Base-by-base conservation (phyloP, 64 coral and sea anemone species). In the Catalaphyllia jardinei region DNA sequence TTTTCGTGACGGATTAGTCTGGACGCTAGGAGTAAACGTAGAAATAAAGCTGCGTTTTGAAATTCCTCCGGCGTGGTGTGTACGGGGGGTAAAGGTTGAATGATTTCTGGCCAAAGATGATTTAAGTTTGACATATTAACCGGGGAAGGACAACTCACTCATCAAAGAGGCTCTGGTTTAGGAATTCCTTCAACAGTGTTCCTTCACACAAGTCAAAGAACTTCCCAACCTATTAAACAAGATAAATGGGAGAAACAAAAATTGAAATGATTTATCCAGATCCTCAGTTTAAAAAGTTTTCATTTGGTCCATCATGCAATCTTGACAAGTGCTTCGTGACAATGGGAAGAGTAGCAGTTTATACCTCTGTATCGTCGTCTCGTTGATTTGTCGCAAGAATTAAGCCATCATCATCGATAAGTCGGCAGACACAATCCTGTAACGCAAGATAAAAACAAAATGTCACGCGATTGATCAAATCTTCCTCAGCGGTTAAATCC, bases 191-290 rank as follows among this genome's bases (percentile, higher is more conserved):
- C 89, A 91, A 61, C 22, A 91, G 52, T 62, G n/a, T 18, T 11
- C 67, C 79, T 67, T 92, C 73, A 22, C 77, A 8, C 27, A 29
- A 59, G 50, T 60, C 90, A 67, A 92, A 92, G 31, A 52, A 80
- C 28, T 92, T 71, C 3, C 90, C 90, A 50, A 92, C 90, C 90
- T 92, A 20, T 6, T 4, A 18, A 29, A 46, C 20, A 67, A 52
- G n/a, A 55, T 9, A 29, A 79, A 29, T 29, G 38, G 52, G 13
- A 33, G 10, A 80, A 4, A 61, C 18, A 61, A 28, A 13, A 15
- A 10, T 16, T 24, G 18, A 20, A 27, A 16, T 28, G 24, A 50
- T 59, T 79, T 28, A 12, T 14, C 27, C 24, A 27, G 10, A 24
- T 3, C 4, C 10, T 27, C 6, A 69, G 65, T 69, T 69, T 1